phyloP scores from a whole-genome alignment of 2,113 vertebrate genomes.

The Oenanthe melanoleuca region DNA sequence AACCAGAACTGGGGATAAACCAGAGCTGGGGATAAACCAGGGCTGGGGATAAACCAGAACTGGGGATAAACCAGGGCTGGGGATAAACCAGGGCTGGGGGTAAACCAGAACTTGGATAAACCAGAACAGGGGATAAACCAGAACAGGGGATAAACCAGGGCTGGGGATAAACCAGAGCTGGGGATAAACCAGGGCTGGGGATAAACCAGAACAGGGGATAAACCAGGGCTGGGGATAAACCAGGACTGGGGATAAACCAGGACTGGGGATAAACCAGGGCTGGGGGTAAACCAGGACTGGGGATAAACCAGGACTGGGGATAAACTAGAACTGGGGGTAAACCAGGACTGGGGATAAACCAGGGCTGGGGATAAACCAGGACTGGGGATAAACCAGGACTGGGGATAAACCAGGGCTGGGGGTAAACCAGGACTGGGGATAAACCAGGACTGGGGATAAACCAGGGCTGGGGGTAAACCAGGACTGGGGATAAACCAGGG shows the following conservation, averaged over 20 bases:
- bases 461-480: not conserved
- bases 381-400: too few relatives aligned
- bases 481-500: not conserved
- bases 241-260: too few relatives aligned
- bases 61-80: not conserved
- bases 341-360: not conserved
- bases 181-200: not conserved
- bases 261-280: not conserved
- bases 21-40: not conserved
- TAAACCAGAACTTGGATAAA: not conserved
- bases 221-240: not conserved
- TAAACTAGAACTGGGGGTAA: not conserved
- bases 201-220: not conserved
- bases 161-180: too few relatives aligned
- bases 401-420: too few relatives aligned
- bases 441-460: not conserved
- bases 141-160: too few relatives aligned
- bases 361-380: too few relatives aligned
- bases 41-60: rapidly evolving
- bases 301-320: not conserved
- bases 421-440: not conserved
- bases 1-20: too few relatives aligned
- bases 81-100: not conserved
- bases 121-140: too few relatives aligned
- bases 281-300: not conserved